A percentile compares a stretch with the other conserved stretches of the same genome.
phyloP scores from a whole-genome alignment of 2,888 invertebrate species.

The Drosophila fulvimacula region DNA sequence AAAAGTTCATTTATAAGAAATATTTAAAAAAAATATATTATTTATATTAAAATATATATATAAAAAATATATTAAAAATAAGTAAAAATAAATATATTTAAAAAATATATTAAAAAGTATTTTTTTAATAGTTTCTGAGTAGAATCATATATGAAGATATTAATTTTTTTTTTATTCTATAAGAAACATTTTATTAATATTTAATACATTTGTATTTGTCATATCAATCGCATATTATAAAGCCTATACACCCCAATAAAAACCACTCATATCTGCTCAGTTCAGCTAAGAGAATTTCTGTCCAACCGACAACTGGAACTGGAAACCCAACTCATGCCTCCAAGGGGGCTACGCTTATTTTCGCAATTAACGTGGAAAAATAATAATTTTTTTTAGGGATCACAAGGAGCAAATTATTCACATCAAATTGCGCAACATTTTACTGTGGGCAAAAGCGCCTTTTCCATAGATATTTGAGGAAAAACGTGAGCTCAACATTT shows the following conservation, averaged over 20 bases:
- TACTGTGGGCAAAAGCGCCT: neutral
- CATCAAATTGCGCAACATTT: slow-evolving; percentile 21
- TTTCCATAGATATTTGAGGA: slow-evolving; percentile 30
- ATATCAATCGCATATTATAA: no score
- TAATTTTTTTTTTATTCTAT: no score
- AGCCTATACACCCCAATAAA: neutral
- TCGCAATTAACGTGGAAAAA: slow-evolving; percentile 64
- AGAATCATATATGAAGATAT: no score
- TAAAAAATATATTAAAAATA: no score
- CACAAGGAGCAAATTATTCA: slow-evolving; percentile 27
- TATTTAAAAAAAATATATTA: no score
- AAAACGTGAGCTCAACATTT: slow-evolving; percentile 42
- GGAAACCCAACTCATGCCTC: neutral
- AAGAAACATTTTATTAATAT: no score
- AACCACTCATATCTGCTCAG: neutral
- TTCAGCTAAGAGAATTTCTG: neutral
- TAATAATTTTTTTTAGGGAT: slow-evolving; percentile 22
- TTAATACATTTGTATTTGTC: no score
- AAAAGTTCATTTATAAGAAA: no score
- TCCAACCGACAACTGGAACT: neutral
- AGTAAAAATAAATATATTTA: no score
- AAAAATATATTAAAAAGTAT: no score
- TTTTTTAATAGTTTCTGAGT: no score
- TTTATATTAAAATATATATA: no score
- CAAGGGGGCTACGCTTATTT: slow-evolving; percentile 47